A percentile compares a stretch with the other conserved stretches of the same genome.
phyloP scores from a whole-genome alignment of 64 coral and sea anemone species.

The Porites lutea region DNA sequence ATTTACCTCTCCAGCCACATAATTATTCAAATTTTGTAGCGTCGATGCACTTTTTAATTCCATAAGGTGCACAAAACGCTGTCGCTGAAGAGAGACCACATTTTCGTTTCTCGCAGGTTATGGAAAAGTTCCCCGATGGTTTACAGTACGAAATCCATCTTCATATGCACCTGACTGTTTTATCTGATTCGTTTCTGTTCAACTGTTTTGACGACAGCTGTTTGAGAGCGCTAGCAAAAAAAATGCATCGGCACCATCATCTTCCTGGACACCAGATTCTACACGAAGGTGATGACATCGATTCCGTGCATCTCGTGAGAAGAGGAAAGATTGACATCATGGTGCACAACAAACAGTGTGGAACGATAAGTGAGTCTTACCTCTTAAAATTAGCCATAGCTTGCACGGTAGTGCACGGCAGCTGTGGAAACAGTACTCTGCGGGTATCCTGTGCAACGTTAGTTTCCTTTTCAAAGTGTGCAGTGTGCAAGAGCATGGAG shows the following conservation, averaged over 20 bases:
- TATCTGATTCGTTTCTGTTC: slow-evolving; percentile 91
- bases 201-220: slow-evolving; percentile 60
- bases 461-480: too few species aligned
- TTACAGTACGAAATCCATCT: slow-evolving; percentile 96
- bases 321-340: slow-evolving; percentile 91
- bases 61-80: too few species aligned
- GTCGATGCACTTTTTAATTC: too few species aligned
- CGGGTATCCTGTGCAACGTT: too few species aligned
- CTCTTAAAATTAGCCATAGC: neutral
- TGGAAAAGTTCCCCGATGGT: slow-evolving; percentile 91
- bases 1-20: too few species aligned
- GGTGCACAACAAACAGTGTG: slow-evolving; percentile 43
- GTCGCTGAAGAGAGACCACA: neutral
- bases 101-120: slow-evolving; percentile 67
- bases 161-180: slow-evolving; percentile 92
- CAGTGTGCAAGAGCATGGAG: neutral
- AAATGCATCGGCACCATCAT: slow-evolving; percentile 92
- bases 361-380: slow-evolving; percentile 76
- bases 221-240: slow-evolving; percentile 80
- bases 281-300: slow-evolving; percentile 83
- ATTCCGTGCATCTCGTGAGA: slow-evolving; percentile 85
- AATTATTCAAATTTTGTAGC: too few species aligned
- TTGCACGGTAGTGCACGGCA: too few species aligned
- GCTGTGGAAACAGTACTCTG: too few species aligned
- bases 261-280: slow-evolving; percentile 88